A percentile compares a stretch with the other conserved stretches of the same genome.
Evolutionary conservation across 2,113 vertebrate genomes (phyloP).

Genomic region (Circaetus cinerascens): DNA sequence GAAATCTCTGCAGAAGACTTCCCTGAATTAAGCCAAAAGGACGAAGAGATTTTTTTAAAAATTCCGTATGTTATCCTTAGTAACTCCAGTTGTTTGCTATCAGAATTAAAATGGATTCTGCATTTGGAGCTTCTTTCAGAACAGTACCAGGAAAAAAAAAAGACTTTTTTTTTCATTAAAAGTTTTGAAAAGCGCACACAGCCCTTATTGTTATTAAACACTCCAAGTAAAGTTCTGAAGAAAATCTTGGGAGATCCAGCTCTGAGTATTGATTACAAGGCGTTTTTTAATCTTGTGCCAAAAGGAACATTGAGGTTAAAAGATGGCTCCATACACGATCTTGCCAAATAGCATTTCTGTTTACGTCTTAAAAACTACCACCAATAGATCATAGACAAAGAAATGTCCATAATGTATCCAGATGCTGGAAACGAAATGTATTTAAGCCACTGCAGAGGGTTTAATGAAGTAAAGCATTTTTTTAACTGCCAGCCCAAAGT

Average conservation of each 20-base stretch:
- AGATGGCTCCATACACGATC: conserved; percentile 3
- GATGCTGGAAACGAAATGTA: conserved; percentile 19
- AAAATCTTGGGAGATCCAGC: conserved; percentile 32
- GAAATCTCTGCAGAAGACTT: not conserved
- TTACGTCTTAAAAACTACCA: conserved; percentile 46
- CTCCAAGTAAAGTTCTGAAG: conserved; percentile 8
- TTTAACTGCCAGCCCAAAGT: conserved; percentile 32
- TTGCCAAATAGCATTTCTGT: conserved; percentile 55
- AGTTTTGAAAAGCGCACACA: not conserved
- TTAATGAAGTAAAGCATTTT: conserved; percentile 55
- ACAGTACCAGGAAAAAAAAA: not conserved
- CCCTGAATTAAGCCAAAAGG: not conserved
- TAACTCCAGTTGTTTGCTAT: not conserved
- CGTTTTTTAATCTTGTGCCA: conserved; percentile 48
- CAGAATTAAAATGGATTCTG: not conserved
- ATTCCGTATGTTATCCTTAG: not conserved
- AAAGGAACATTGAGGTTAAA: conserved; percentile 49
- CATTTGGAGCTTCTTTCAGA: not conserved
- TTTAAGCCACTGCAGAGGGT: conserved; percentile 16
- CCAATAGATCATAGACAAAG: conserved; percentile 32
- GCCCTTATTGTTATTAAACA: not conserved
- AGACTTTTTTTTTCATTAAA: not conserved
- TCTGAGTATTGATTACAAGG: not conserved
- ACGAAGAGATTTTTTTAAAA: not conserved
- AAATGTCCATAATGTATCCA: conserved; percentile 47